Evolutionary conservation across 2,888 invertebrate genomes (phyloP), one percentile per base, ranked within the genome.

Genomic region (Trissonchulus sp.): DNA sequence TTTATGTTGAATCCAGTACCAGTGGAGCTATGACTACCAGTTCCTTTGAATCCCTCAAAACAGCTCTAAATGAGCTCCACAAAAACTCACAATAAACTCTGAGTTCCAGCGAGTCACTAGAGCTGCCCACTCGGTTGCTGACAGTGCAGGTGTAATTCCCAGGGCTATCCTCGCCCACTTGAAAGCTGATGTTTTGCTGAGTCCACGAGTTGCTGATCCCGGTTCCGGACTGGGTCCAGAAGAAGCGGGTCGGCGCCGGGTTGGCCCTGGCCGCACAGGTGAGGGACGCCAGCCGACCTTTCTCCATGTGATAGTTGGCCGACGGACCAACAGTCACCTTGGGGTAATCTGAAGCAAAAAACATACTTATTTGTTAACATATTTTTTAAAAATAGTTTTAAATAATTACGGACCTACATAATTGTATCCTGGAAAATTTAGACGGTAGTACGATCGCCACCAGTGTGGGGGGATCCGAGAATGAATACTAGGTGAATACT

Each of bases 121-220:
- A 90, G 62, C 81, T 82, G 28, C 94, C 94, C 76, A 93, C 87
- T 1, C 90, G 89, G 84, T 96, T 96, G 30, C 90, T 90, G 2
- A 93, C 93, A 79, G 91, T 90, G 83, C 96, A 96, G 75, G 90
- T 91, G 85, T 94, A 96, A 76, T 93, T 93, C 0, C 95, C 95
- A 82, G 78, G 76, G 76, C 78, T 76, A 23, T 77, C 74, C 69
- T 77, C 78, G 37, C 81, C 80, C 23, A 79, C 81, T 30, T 74
- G 35, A 34, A 83, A 74, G 18, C 78, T 79, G 81, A 81, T 80
- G n/a, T 78, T 75, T 60, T 77, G 76, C 8, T 78, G 79, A 34
- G 76, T 76, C 65, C 79, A 79, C 36, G 78, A 74, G 68, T 81
- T 79, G 8, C 80, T 80, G 33, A 79, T 77, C 0, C 80, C 76